A percentile compares a stretch with the other conserved stretches of the same genome.
Evolutionary conservation across 2,113 vertebrate species (phyloP).

Genomic region (Scatophagus argus): DNA sequence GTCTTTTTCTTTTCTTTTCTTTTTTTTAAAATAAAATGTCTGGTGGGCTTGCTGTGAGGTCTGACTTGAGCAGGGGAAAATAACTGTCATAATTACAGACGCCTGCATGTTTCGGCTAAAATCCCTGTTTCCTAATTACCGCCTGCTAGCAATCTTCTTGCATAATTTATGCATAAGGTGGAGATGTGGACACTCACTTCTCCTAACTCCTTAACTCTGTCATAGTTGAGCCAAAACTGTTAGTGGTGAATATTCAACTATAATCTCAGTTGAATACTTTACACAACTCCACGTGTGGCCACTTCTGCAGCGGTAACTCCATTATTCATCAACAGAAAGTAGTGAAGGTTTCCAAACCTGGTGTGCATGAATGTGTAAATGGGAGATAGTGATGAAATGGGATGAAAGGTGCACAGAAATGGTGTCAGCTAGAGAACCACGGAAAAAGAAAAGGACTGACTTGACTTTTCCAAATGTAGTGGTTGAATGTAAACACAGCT

Average conservation of each 20-base stretch:
- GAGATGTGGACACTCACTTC: conserved; percentile 40
- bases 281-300: conserved; percentile 11
- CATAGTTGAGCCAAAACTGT: conserved; percentile 33
- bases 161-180: conserved; percentile 55
- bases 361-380: conserved; percentile 18
- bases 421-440: conserved; percentile 24
- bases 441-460: conserved; percentile 9
- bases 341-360: not conserved
- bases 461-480: conserved; percentile 61
- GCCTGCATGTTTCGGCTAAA: conserved; percentile 33
- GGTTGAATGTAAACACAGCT: conserved; percentile 78
- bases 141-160: conserved; percentile 53
- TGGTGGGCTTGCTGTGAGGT: conserved; percentile 60
- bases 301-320: conserved; percentile 32
- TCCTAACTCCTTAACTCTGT: conserved; percentile 27
- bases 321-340: conserved; percentile 29
- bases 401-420: conserved; percentile 26
- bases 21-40: no score
- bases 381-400: conserved; percentile 13
- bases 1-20: no score
- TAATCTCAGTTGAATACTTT: conserved; percentile 27
- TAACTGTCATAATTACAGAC: conserved; percentile 57
- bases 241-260: conserved; percentile 52
- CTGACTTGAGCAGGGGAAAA: conserved; percentile 42
- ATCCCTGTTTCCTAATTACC: conserved; percentile 53